phyloP scores from a whole-genome alignment of 1,140 invertebrate genomes.

The Hydropsyche tenuis region DNA sequence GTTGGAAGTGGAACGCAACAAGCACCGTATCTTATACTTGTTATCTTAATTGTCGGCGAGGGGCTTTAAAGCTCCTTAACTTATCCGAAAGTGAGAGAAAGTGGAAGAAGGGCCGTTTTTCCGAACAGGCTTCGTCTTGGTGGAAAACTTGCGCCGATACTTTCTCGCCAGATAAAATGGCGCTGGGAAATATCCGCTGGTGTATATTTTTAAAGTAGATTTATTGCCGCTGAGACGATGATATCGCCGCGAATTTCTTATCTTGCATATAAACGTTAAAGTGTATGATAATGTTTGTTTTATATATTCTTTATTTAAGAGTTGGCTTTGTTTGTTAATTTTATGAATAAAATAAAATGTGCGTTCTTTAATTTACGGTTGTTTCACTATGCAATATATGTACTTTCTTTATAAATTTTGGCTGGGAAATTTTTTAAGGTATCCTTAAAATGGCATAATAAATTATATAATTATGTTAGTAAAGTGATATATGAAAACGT shows the following conservation, averaged over 20 bases:
- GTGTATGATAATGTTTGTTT: not conserved
- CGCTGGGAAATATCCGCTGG: slow-evolving; percentile 4
- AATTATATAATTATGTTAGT: no score
- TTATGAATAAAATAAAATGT: no score
- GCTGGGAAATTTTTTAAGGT: no score
- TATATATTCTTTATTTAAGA: not conserved
- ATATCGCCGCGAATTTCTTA: not conserved
- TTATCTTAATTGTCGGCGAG: slow-evolving; percentile 44
- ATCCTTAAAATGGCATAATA: no score
- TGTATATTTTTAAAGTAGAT: slow-evolving; percentile 29
- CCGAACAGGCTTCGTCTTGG: no score
- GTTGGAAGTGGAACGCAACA: slow-evolving; percentile 28
- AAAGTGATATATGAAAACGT: no score
- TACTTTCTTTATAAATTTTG: no score
- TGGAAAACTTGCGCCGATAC: slow-evolving; percentile 33
- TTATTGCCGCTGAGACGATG: slow-evolving; percentile 13
- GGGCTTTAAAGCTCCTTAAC: slow-evolving; percentile 37
- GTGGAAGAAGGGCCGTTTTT: no score
- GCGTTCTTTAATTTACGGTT: no score
- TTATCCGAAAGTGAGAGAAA: slow-evolving; percentile 23
- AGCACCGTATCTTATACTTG: slow-evolving; percentile 42
- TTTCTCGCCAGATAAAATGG: slow-evolving; percentile 32
- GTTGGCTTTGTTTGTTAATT: not conserved
- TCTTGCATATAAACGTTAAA: not conserved
- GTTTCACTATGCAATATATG: no score